phyloP scores from a whole-genome alignment of 2,113 vertebrate genomes.

The Mus musculus region DNA sequence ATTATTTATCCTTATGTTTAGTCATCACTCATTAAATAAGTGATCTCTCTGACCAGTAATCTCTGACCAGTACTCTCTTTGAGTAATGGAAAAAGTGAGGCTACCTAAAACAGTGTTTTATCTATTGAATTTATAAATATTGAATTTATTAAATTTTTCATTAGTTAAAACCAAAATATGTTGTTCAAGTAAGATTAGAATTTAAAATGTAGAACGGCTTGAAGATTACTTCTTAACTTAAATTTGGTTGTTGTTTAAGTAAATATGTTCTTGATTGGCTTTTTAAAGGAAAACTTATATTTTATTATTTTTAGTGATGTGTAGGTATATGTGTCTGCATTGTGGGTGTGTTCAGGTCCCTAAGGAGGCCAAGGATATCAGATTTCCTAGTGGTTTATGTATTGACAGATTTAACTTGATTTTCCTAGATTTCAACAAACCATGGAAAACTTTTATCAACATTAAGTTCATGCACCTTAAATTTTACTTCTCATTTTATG shows the following conservation, averaged over 20 bases:
- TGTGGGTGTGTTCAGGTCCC: not conserved
- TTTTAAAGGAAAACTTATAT: not conserved
- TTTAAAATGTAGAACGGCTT: not conserved
- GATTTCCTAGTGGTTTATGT: not conserved
- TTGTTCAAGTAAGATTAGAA: not conserved
- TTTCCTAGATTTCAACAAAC: not conserved
- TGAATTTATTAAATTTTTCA: constrained; percentile 25
- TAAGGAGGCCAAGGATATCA: not conserved
- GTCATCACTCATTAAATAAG: constrained; percentile 66
- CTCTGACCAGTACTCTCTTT: too few relatives aligned
- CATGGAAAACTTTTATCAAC: not conserved
- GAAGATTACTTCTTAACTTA: not conserved
- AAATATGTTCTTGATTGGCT: not conserved
- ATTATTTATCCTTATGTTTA: constrained; percentile 68
- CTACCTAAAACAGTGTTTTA: constrained; percentile 26
- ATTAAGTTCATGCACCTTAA: not conserved
- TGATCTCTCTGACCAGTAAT: constrained; percentile 14
- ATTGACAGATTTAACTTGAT: not conserved
- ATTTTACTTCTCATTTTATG: not conserved
- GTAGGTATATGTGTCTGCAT: not conserved
- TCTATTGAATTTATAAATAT: constrained; percentile 33
- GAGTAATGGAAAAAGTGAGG: constrained; percentile 57
- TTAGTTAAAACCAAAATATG: constrained; percentile 12
- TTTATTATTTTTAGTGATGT: not conserved
- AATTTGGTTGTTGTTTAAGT: not conserved